phyloP scores from a whole-genome alignment of 2,113 vertebrate species.

The Pseudonaja textilis region DNA sequence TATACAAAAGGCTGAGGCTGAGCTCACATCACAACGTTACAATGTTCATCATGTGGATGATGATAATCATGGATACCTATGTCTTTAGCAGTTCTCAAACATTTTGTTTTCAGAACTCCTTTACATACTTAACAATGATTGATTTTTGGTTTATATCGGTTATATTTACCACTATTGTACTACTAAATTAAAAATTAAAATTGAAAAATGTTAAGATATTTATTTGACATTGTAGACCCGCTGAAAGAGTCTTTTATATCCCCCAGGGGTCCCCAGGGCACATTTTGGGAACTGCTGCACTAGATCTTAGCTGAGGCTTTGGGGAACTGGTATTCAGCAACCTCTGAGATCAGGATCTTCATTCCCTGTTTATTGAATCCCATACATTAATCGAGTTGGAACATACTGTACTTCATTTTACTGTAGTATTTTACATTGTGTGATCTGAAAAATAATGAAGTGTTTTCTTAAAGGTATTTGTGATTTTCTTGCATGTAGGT shows the following conservation, averaged over 20 bases:
- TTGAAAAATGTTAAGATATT: not conserved
- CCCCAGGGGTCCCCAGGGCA: not conserved
- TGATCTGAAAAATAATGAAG: not conserved
- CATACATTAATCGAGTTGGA: not conserved
- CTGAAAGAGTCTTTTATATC: not conserved
- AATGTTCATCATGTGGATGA: not conserved
- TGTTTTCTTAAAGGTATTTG: not conserved
- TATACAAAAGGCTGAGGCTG: not conserved
- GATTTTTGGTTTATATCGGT: not conserved
- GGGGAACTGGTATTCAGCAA: not conserved
- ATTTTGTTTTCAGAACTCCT: not conserved
- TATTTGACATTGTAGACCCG: not conserved
- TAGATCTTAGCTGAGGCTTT: not conserved
- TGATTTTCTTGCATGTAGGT: conserved; percentile 3
- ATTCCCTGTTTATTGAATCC: not conserved
- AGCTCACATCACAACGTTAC: not conserved
- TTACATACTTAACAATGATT: not conserved
- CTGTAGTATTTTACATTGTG: not conserved
- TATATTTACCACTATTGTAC: not conserved
- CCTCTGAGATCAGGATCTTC: not conserved
- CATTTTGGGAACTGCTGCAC: not conserved
- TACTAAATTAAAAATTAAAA: not conserved
- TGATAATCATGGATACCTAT: not conserved
- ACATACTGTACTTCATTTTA: not conserved
- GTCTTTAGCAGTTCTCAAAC: not conserved